Evolutionary conservation across 2,888 invertebrate genomes (phyloP), one percentile per base, ranked within the genome.

Genomic region (Phymatocera aterrima): DNA sequence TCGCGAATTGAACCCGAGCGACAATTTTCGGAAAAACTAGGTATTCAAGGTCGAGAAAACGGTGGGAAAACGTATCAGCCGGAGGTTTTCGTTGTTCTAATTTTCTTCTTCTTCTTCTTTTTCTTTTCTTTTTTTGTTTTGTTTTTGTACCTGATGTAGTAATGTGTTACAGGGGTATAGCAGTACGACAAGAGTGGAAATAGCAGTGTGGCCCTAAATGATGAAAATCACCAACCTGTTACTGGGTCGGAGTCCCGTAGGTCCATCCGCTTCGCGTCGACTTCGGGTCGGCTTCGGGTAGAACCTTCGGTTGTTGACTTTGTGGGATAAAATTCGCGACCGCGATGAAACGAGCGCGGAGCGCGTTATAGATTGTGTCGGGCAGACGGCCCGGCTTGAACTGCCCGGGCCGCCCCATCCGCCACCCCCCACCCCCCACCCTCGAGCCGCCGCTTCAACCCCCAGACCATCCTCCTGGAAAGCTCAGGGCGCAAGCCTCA

Each of bases 371-470:
- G 81, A 85, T 84, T 85, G 86, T 85, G 87, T 84, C 90, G 88
- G 88, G 87, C 88, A 87, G 88, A 86, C 87, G 87, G 89, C 90
- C 90, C 90, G 90, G 87, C 89, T 88, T 88, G 88, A 85, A 90
- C 90, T 90, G 90, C 90, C 90, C 90, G 90, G 90, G 89, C 88
- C 89, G 88, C 86, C 64, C 77, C 77, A 79, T 61, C 74, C 78
- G 54, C 77, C 79, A 31, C 68, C 24, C 54, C 24, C 70, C 34
- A 34, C 64, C 57, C 40, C 68, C 24, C 65, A 40, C 37, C n/a
- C 57, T 72, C 24, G 43, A 46, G 10, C 64, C 24, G 15, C 65
- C 31, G 34, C 21, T n/a, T n/a, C n/a, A n/a, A n/a, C n/a, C 57
- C 57, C 57, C 57, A 57, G 12, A 57, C 57, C 57, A 57, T 57